Conservation (phyloP, 2,888 invertebrate species). For the Parnassius orleans region DNA sequence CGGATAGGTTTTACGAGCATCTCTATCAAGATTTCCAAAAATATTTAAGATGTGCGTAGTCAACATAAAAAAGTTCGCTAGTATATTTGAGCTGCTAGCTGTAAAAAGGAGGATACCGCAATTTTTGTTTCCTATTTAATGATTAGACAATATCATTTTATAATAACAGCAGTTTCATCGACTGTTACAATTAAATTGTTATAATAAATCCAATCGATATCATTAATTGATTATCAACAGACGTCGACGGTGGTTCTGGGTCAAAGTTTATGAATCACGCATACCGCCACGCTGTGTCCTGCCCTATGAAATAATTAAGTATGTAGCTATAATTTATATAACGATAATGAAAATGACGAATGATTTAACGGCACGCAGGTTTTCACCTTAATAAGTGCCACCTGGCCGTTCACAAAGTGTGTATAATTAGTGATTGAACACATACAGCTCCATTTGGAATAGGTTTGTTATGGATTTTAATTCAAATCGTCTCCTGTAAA, state of each 20-base stretch:
- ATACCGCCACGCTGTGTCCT: constrained; percentile 45
- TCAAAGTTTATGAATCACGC: constrained; percentile 63
- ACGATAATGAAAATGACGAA: constrained; percentile 74
- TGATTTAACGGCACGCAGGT: constrained; percentile 67
- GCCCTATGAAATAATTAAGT: constrained; percentile 62
- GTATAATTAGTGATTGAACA: constrained; percentile 60
- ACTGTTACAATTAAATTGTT: neutral
- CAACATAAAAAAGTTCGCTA: neutral
- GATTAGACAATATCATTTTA: too few species aligned
- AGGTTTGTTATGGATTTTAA: too few species aligned
- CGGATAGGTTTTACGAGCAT: too few species aligned
- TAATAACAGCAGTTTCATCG: too few species aligned
- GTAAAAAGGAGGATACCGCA: neutral
- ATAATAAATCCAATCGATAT: constrained; percentile 16
- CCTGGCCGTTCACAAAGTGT: constrained; percentile 30
- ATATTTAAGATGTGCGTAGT: neutral
- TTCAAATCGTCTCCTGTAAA: too few species aligned
- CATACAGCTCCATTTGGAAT: too few species aligned
- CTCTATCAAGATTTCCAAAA: neutral
- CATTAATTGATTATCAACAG: constrained; percentile 29
- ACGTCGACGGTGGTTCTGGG: constrained; percentile 35
- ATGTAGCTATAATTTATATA: constrained; percentile 71
- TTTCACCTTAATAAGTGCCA: constrained; percentile 65
- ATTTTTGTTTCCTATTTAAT: too few species aligned
- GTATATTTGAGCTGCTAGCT: neutral